phyloP scores from a whole-genome alignment of 2,113 vertebrate genomes.

The Mormyrus lacerda region DNA sequence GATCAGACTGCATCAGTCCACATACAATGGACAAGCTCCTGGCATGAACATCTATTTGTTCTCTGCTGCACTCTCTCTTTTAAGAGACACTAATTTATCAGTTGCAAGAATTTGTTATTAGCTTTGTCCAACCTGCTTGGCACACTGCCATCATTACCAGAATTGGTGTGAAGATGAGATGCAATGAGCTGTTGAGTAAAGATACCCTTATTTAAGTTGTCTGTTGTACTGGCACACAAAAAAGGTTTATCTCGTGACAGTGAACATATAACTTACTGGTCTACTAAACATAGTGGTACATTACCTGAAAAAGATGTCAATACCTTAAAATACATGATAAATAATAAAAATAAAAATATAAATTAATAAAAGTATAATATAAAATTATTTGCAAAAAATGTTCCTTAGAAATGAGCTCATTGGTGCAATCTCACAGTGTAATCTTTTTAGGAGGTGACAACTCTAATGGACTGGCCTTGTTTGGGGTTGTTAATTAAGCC shows the following conservation, averaged over 20 bases:
- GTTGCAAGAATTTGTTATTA: not conserved
- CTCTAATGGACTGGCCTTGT: not conserved
- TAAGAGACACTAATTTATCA: not conserved
- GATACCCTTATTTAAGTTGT: not conserved
- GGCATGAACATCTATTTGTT: not conserved
- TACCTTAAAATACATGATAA: not conserved
- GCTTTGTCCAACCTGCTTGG: not conserved
- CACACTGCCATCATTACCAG: not conserved
- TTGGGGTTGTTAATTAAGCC: conserved; percentile 14
- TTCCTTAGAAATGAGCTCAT: not conserved
- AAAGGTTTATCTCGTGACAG: not conserved
- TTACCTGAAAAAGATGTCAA: not conserved
- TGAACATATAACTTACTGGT: not conserved
- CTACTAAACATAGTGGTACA: not conserved
- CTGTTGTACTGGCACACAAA: not conserved
- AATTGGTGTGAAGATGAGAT: not conserved
- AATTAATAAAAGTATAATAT: not conserved
- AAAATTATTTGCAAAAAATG: not conserved
- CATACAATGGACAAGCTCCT: not conserved
- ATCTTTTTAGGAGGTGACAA: not conserved
- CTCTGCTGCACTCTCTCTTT: not conserved
- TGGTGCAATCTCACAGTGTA: not conserved
- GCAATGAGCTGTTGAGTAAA: not conserved
- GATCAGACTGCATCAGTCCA: not conserved
- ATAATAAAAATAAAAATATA: not conserved